These are phyloP conservation scores for Meganola albula DNA, from an alignment of 2,888 invertebrate genomes.

Conservation along the genomic window DNA sequence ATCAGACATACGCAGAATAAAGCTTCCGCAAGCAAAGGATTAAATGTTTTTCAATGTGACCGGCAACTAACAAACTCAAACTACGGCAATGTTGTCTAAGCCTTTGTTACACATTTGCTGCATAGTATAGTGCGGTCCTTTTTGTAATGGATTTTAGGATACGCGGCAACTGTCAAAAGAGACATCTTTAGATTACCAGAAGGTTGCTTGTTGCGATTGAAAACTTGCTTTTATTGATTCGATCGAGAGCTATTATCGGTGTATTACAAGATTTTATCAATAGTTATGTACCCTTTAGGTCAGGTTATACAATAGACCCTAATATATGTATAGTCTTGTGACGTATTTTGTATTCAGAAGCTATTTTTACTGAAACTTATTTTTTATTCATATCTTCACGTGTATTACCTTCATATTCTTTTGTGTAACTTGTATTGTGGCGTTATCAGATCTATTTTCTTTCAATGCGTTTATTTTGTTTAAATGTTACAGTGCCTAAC, in stretches of 20 bases:
- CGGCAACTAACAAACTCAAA: conserved; percentile 13
- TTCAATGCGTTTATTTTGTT: conserved; percentile 11
- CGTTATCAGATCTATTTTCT: conserved; percentile 12
- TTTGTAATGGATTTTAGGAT: conserved; percentile 16
- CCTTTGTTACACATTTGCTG: conserved; percentile 16
- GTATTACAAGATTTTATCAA: too few relatives aligned
- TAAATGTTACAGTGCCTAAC: conserved; percentile 5
- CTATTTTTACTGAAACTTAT: conserved; percentile 16
- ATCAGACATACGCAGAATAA: background rate
- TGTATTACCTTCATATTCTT: conserved; percentile 18
- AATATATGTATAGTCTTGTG: too few relatives aligned
- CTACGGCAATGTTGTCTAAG: conserved; percentile 20
- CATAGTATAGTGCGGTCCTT: conserved; percentile 16
- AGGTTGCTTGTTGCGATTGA: conserved; percentile 9
- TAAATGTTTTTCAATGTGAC: conserved; percentile 8
- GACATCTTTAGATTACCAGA: conserved; percentile 11
- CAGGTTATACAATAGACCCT: conserved; percentile 12
- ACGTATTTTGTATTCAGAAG: background rate
- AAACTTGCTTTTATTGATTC: too few relatives aligned
- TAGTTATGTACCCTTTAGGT: conserved; percentile 8
- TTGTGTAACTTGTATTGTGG: conserved; percentile 12
- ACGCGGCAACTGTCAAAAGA: conserved; percentile 24
- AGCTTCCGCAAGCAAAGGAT: conserved; percentile 9
- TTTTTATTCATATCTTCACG: conserved; percentile 21
- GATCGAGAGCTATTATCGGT: too few relatives aligned